Percentiles rank a stretch among this genome's conserved stretches.
These are phyloP conservation scores for Telmatherina bonti DNA, from an alignment of 2,797 vertebrate genomes.

Conservation along the genomic window DNA sequence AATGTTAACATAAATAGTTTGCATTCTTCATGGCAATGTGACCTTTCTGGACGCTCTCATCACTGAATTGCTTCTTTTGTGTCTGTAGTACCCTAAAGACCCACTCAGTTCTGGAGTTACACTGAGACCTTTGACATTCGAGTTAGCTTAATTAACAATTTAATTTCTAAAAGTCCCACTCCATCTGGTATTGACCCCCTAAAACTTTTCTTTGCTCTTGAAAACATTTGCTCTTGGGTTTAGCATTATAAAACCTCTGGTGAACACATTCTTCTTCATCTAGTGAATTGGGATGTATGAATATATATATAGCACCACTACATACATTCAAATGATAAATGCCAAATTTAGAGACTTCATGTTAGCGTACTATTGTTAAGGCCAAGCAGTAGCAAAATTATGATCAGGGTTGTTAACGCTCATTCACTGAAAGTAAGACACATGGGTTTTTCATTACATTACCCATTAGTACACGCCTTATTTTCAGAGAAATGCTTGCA, in stretches of 20 bases:
- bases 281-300: background rate
- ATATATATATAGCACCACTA: background rate
- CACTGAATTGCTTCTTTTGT: constrained; percentile 1
- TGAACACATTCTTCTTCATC: too few relatives aligned
- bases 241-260: too few relatives aligned
- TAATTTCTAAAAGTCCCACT: background rate
- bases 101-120: background rate
- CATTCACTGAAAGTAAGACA: too few relatives aligned
- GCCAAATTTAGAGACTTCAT: too few relatives aligned
- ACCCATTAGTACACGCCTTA: background rate
- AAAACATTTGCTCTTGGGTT: background rate
- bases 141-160: background rate
- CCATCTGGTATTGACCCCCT: too few relatives aligned
- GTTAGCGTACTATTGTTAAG: too few relatives aligned
- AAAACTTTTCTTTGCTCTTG: background rate
- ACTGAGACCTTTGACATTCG: background rate
- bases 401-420: too few relatives aligned
- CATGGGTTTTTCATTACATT: background rate
- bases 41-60: background rate
- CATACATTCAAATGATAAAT: too few relatives aligned
- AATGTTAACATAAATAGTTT: constrained; percentile 23
- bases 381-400: background rate
- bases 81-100: background rate
- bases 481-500: background rate
- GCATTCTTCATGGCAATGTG: constrained; percentile 23